Conservation (phyloP, 2,888 invertebrate genomes). For the Drosophila tripunctata region DNA sequence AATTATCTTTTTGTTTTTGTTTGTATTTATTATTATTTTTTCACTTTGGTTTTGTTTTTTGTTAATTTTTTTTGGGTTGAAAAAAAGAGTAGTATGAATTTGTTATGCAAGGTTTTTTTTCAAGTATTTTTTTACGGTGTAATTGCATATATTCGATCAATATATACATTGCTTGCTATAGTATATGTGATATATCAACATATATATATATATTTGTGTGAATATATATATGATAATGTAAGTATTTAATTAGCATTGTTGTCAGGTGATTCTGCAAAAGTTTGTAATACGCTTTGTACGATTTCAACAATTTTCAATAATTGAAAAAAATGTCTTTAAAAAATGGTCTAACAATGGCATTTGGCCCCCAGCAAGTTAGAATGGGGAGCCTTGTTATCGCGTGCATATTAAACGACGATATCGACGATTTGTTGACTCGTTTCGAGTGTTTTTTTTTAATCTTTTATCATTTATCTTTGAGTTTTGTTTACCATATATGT, state of each 20-base stretch:
- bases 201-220: constrained; percentile 18
- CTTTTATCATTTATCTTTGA: not conserved
- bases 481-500: not conserved
- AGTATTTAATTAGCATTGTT: constrained; percentile 67
- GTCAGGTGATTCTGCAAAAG: constrained; percentile 54
- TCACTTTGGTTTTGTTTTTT: constrained; percentile 39
- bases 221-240: constrained; percentile 33
- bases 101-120: constrained; percentile 84
- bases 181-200: constrained; percentile 31
- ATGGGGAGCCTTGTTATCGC: constrained; percentile 57
- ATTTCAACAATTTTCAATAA: constrained; percentile 58
- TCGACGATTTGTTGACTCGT: constrained; percentile 51
- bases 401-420: constrained; percentile 61
- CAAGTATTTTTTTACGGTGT: constrained; percentile 66
- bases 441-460: constrained; percentile 28
- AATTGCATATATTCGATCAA: constrained; percentile 45
- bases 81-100: constrained; percentile 83
- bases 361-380: constrained; percentile 17
- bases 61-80: constrained; percentile 56
- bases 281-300: constrained; percentile 40
- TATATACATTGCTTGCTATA: constrained; percentile 39
- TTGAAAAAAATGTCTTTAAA: constrained; percentile 57
- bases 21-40: constrained; percentile 34
- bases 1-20: constrained; percentile 33
- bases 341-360: constrained; percentile 65